A percentile compares a stretch with the other conserved stretches of the same genome.
These are phyloP conservation scores for Onychostruthus taczanowskii DNA, from an alignment of 2,113 vertebrate species.

Conservation along the genomic window DNA sequence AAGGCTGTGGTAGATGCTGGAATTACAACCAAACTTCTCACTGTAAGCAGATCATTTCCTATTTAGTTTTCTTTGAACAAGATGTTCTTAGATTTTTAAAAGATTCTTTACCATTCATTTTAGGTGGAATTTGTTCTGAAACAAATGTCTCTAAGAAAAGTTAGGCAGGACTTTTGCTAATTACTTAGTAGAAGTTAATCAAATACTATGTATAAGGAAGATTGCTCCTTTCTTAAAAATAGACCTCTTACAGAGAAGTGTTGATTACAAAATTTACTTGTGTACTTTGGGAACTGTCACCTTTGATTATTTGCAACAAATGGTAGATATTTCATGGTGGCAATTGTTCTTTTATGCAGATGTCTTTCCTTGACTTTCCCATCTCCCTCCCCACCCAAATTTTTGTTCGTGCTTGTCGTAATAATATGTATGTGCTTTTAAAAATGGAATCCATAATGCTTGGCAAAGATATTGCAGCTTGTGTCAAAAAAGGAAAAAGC, in stretches of 20 bases:
- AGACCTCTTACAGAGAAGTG: background rate
- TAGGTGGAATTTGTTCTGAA: background rate
- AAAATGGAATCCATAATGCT: background rate
- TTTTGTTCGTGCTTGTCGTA: background rate
- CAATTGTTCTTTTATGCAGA: background rate
- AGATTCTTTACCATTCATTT: background rate
- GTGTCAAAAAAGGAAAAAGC: background rate
- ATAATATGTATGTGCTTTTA: background rate
- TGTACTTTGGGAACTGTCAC: background rate
- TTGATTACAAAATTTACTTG: constrained; percentile 17
- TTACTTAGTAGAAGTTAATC: constrained; percentile 1
- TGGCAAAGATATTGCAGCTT: background rate
- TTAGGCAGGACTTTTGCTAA: background rate
- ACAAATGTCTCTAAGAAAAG: background rate
- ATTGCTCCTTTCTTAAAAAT: constrained; percentile 16
- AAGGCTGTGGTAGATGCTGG: constrained; percentile 96
- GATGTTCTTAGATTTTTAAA: background rate
- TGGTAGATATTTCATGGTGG: background rate
- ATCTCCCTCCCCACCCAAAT: background rate
- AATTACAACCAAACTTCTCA: constrained; percentile 95
- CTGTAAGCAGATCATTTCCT: constrained; percentile 75
- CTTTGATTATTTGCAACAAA: background rate
- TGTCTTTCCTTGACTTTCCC: background rate
- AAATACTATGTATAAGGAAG: background rate
- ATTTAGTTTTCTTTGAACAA: background rate